Evolutionary conservation across 1,140 invertebrate species (phyloP).

Genomic region (Diachasmimorpha longicaudata): DNA sequence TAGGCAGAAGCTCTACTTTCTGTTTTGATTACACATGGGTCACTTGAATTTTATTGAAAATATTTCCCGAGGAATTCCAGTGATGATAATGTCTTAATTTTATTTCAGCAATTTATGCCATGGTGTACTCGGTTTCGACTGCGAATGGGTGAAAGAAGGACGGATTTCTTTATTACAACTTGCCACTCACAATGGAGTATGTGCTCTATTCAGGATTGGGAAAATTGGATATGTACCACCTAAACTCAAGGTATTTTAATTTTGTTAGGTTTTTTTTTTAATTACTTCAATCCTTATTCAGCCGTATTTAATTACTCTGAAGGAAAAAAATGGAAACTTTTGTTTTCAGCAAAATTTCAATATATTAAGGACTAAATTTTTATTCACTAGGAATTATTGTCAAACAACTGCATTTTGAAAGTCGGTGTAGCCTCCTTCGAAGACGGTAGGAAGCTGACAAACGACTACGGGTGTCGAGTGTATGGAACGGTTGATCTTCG

Average conservation of each 20-base stretch:
- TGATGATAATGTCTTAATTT: conserved; percentile 1
- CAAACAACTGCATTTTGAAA: conserved; percentile 69
- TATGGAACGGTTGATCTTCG: conserved; percentile 76
- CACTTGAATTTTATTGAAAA: neutral
- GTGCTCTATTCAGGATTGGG: conserved; percentile 68
- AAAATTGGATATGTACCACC: conserved; percentile 66
- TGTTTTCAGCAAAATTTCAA: too few species aligned
- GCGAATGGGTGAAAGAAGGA: conserved; percentile 72
- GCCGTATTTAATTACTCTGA: too few species aligned
- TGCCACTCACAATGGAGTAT: conserved; percentile 67
- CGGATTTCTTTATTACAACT: conserved; percentile 71
- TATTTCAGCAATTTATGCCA: conserved; percentile 50
- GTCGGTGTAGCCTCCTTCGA: conserved; percentile 76
- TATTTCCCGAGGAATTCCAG: neutral
- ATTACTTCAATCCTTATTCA: too few species aligned
- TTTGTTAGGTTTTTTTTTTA: too few species aligned
- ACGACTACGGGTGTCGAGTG: conserved; percentile 72
- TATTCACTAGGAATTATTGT: conserved; percentile 54
- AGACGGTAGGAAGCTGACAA: conserved; percentile 72
- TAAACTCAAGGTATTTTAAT: conserved; percentile 59
- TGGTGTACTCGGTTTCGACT: conserved; percentile 71
- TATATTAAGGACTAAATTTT: neutral
- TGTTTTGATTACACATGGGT: neutral
- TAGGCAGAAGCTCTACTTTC: neutral
- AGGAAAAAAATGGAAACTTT: too few species aligned